Evolutionary conservation across 2,888 invertebrate genomes (phyloP).

Genomic region (Drosophila kambysellisi): DNA sequence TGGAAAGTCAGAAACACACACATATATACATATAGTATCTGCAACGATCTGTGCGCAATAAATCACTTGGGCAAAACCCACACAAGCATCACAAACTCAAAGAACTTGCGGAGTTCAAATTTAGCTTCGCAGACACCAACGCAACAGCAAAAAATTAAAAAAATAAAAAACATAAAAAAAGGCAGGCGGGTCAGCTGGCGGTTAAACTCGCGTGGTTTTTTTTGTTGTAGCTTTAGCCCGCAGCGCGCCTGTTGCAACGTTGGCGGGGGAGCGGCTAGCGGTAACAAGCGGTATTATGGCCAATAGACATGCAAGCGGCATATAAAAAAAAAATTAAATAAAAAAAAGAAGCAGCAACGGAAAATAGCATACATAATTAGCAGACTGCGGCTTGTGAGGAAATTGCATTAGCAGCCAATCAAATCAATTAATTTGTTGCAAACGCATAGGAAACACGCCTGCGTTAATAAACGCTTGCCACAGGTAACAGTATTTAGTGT

Average conservation of each 20-base stretch:
- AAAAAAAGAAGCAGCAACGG: constrained; percentile 8
- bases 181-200: constrained; percentile 55
- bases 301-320: constrained; percentile 66
- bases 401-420: constrained; percentile 77
- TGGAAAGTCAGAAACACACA: constrained; percentile 6
- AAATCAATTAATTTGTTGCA: constrained; percentile 63
- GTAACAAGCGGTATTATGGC: constrained; percentile 42
- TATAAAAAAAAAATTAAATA: not conserved
- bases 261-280: constrained; percentile 1
- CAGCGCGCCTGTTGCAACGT: constrained; percentile 36
- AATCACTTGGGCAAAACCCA: constrained; percentile 62
- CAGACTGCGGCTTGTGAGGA: constrained; percentile 62
- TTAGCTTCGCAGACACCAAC: constrained; percentile 36
- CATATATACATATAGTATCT: constrained; percentile 12
- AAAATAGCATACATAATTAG: constrained; percentile 58
- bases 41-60: constrained; percentile 52
- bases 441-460: constrained; percentile 7
- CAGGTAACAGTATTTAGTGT: not conserved
- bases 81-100: constrained; percentile 20
- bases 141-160: constrained; percentile 10
- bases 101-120: constrained; percentile 39
- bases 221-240: constrained; percentile 34
- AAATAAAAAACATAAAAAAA: not conserved
- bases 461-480: constrained; percentile 1
- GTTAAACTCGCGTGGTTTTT: constrained; percentile 52